Conservation (phyloP, 1,140 invertebrate genomes). For the Eulimnadia texana region DNA sequence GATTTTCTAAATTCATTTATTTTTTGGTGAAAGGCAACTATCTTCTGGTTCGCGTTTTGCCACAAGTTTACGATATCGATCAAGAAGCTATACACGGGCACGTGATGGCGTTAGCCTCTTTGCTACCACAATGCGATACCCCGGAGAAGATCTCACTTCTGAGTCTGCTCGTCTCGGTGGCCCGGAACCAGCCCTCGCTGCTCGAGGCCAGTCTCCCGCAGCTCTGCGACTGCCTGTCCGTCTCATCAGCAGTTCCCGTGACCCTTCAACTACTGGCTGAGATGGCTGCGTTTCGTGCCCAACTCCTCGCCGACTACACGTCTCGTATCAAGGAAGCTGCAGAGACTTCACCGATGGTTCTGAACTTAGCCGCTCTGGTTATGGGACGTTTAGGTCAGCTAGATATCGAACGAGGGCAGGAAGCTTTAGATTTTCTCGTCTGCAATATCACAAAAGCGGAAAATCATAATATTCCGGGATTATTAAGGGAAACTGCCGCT, state of each 20-base stretch:
- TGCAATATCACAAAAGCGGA: constrained; percentile 53
- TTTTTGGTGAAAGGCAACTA: constrained; percentile 55
- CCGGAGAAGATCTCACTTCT: constrained; percentile 69
- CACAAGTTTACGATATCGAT: constrained; percentile 74
- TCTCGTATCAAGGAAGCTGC: constrained; percentile 48
- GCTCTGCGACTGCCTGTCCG: constrained; percentile 51
- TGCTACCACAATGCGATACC: constrained; percentile 63
- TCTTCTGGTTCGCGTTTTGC: constrained; percentile 63
- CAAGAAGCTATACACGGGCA: constrained; percentile 68
- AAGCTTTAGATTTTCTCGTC: constrained; percentile 61
- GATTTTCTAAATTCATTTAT: constrained; percentile 13
- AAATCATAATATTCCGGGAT: constrained; percentile 46
- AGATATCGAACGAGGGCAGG: constrained; percentile 53
- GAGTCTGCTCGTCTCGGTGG: constrained; percentile 49
- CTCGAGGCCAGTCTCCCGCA: constrained; percentile 60
- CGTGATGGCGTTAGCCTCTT: constrained; percentile 59
- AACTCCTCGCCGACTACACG: constrained; percentile 49
- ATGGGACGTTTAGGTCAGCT: constrained; percentile 46
- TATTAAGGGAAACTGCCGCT: constrained; percentile 58
- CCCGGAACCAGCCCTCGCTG: constrained; percentile 27
- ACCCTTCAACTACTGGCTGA: constrained; percentile 63
- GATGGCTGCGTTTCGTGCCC: constrained; percentile 49
- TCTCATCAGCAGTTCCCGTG: constrained; percentile 37
- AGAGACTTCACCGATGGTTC: constrained; percentile 45
- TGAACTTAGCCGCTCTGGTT: constrained; percentile 47